Evolutionary conservation across 2,888 invertebrate species (phyloP), one percentile per base, ranked within the genome.

Genomic region (Leucoma salicis): DNA sequence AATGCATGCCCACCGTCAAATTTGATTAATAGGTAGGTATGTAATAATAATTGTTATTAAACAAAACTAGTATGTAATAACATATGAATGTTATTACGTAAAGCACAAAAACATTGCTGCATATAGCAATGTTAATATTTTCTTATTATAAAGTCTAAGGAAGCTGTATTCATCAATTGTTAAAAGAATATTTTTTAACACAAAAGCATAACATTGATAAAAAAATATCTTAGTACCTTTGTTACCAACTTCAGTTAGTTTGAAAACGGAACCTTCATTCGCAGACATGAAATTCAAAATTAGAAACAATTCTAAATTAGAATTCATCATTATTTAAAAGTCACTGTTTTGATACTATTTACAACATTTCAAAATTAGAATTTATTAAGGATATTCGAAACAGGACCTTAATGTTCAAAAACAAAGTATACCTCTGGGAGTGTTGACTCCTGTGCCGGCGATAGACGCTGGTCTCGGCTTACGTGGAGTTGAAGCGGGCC

Each of bases 381-480:
- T 5, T 21, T 8, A 21, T 8, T 8, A 2, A 21, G 1, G 1
- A 1, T n/a, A 25, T 14, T 14, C 18, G 6, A 41, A 35, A 31
- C 10, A 35, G 11, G 18, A 32, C 35, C 35, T 38, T 42, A 39
- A 15, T 0, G 2, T 2, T 1, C 4, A 34, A 4, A 2, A n/a
- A 36, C 37, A 33, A 46, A 33, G 16, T 35, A 31, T 63, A 87
- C 88, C 88, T 79, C 81, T 71, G 6, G 90, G 90, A 50, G 90
- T 90, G 57, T 94, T 93, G 70, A 96, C 94, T 56, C 95, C 96
- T 41, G 96, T 96, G 71, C 95, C 95, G 61, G 92, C 68, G 93
- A 96, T 81, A 93, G 94, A 76, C 93, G 92, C 64, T 90, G 70
- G 91, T 85, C 70, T 90, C 66, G 94, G 91, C 62, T 94, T 93